Evolutionary conservation across 2,888 invertebrate species (phyloP), one percentile per base, ranked within the genome.

Genomic region (Polietes domitor): DNA sequence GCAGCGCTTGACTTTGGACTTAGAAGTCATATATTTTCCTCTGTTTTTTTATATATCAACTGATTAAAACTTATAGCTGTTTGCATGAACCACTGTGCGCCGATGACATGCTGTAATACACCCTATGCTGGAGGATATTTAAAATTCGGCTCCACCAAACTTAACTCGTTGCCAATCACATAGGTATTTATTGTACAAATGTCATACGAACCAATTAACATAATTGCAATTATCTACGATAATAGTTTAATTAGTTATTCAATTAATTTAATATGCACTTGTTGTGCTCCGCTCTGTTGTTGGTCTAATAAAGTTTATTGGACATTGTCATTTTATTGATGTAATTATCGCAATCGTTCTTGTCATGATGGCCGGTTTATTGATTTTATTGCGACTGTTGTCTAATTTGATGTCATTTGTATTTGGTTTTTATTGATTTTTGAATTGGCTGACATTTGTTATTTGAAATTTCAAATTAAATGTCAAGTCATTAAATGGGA

Each of bases 331-430:
- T 17, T 61, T 28, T 28, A 61, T 61, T n/a, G 61, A n/a, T n/a
- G 7, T 26, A 26, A 61, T 61, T 61, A 61, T 3, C 61, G 9
- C 61, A 61, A 58, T 58, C 24, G 26, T 58, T 26, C 28, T 28
- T 24, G 28, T 58, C 26, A 26, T 58, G 37, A 37, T 12, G 12
- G 4, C 9, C 1, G 37, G 15, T 61, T 28, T 61, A 28, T 61
- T 61, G 61, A 61, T 61, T 61, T 61, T 26, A 26, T 58, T 58
- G 15, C 21, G n/a, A 55, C 24, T 50, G 50, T 47, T 47, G n/a
- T n/a, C n/a, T 47, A 47, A 47, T 47, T 47, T 47, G 47, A 15
- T 47, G 47, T 12, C n/a, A 12, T 12, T 47, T 47, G 47, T 41
- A 12, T 4, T 15, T 10, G 58, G 12, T 12, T 21, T 12, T 21